Base-by-base conservation (phyloP, 2,113 vertebrate genomes). In the Oncorhynchus gorbuscha region DNA sequence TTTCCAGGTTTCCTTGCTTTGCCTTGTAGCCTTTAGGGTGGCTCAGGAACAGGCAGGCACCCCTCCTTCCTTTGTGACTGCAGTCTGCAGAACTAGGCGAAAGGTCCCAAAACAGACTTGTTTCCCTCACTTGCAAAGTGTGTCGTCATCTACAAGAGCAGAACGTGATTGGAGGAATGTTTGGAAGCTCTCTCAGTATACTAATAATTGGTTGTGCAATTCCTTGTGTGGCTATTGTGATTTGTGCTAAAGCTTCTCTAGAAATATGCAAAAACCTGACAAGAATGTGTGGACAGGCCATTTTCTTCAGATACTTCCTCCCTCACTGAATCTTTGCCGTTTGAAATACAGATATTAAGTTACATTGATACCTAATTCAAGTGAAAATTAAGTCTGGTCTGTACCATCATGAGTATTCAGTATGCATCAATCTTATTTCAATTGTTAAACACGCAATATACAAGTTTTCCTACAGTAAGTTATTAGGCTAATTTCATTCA, bases 101-200 rank as follows among this genome's bases (percentile, higher is more conserved):
- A 82, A 82, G 81, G 81, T 82, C 70, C 70, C 55, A 79, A 72
- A 82, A 79, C 72, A 81, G 74, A 71, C 18, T 20, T 30, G 28
- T 26, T 28, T 24, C 3, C n/a, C 55, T 6, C 1, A 16, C 55
- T 58, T 58, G 55, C 18, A 18, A 58, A 58, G 55, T 58, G 3
- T 58, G 55, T 58, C 16, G 18, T 58, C 3, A 45, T 45, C 39
- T 45, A 9, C 39, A 16, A 14, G 13, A 58, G 20, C 16, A 58
- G 55, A 20, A 20, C 55, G 6, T 58, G 3, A 58, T 16, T 55
- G 49, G 49, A 55, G 1, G 49, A 14, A 55, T 1, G 14, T 16
- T 16, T 55, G 49, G 12, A 13, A 55, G 14, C 4, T 12, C 39
- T 45, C 39, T 45, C 39, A 45, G 39, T 22, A 62, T 24, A 22